Evolutionary conservation across 2,113 vertebrate genomes (phyloP), one percentile per base, ranked within the genome.

Genomic region (Mastomys coucha): DNA sequence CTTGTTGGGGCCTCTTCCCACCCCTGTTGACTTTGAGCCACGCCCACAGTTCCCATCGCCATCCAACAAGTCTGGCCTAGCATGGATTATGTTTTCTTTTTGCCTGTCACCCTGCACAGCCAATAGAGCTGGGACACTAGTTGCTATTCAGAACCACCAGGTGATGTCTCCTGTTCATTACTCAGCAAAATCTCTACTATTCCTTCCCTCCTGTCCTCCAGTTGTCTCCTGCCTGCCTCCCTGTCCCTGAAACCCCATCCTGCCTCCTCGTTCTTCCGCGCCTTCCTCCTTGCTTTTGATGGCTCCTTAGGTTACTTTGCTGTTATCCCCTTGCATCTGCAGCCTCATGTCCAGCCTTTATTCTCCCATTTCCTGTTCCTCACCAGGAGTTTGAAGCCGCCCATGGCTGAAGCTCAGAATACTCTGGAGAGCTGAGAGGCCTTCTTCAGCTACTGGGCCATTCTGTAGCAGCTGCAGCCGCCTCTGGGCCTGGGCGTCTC

Each of bases 321-420:
- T 69, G 4, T 67, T 4, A 6, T 13, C 24, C 53, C 36, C 91
- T 24, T 33, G 0, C 12, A 63, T 42, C 49, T 73, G 49, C 22
- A 22, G 75, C 63, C 69, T 14, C n/a, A 80, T 36, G 3, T 42
- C 60, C 28, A 73, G 80, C 36, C 42, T 86, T 39, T 51, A n/a
- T 78, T 19, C 7, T 92, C 75, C 58, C 24, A n/a, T 56, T 26
- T 91, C 53, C 36, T 60, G 17, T 42, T 96, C 56, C 97, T 98
- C 87, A 98, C 98, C 98, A 0, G 77, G 80, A 91, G 94, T 90
- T 78, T 24, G 95, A 49, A 97, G 96, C 82, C 91, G 96, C 91
- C 96, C 93, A 10, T 97, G 98, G 89, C 96, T 98, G 90, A 98
- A 97, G 87, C 98, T 98, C 88, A 98, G 88, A 88, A 98, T 98